Conservation (phyloP, 92 coral and sea anemone species). For the Epizoanthus ramosus region DNA sequence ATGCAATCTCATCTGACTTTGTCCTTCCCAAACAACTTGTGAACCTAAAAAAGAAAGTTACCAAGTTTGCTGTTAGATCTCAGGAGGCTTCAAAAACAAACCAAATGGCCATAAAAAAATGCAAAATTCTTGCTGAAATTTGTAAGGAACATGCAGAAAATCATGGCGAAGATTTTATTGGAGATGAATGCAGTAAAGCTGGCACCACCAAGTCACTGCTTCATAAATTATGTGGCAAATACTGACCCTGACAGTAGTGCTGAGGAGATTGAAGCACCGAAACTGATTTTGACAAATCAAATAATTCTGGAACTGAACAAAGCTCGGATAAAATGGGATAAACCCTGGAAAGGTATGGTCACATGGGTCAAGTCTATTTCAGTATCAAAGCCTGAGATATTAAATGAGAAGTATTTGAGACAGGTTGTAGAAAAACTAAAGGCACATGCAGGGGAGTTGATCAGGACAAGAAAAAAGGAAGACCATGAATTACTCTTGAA, state of each 20-base stretch:
- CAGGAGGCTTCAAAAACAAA: not conserved
- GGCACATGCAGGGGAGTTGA: slow-evolving; percentile 7
- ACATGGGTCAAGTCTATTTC: not conserved
- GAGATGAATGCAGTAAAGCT: slow-evolving; percentile 21
- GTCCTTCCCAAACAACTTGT: slow-evolving; percentile 13
- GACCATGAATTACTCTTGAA: not conserved
- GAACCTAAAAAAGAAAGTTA: slow-evolving; percentile 16
- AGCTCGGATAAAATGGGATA: slow-evolving; percentile 8
- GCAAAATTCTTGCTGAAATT: slow-evolving; percentile 4
- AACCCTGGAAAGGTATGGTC: slow-evolving; percentile 17
- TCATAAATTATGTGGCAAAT: not conserved
- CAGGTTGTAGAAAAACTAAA: slow-evolving; percentile 10
- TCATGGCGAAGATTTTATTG: not conserved
- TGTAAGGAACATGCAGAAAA: not conserved
- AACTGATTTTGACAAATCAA: slow-evolving; percentile 4
- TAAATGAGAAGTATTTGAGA: slow-evolving; percentile 2
- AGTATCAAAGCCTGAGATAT: slow-evolving; percentile 7
- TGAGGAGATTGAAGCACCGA: slow-evolving; percentile 12
- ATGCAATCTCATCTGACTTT: slow-evolving; percentile 20
- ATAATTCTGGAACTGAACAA: slow-evolving; percentile 8
- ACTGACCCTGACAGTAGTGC: not conserved
- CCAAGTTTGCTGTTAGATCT: not conserved
- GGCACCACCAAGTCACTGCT: slow-evolving; percentile 16
- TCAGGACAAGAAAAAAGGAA: not conserved
- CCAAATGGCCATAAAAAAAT: not conserved